These are phyloP conservation scores for Argyresthia albistria DNA, from an alignment of 2,888 invertebrate species.

Conservation along the genomic window DNA sequence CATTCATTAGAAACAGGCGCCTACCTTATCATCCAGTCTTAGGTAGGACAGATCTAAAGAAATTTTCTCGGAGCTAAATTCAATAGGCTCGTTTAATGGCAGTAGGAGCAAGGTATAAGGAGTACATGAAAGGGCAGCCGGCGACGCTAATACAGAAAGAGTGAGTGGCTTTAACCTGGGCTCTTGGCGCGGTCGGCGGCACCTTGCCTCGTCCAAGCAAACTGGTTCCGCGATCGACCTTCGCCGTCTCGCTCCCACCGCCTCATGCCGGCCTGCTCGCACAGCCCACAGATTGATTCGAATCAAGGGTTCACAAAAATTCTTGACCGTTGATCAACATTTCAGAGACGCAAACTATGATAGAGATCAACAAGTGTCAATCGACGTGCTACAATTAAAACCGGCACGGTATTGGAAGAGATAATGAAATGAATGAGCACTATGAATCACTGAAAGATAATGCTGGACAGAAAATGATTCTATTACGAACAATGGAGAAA, in stretches of 20 bases:
- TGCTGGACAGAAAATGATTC: background rate
- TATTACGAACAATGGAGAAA: slow-evolving; percentile 1
- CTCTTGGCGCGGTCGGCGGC: slow-evolving; percentile 32
- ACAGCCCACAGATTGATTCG: slow-evolving; percentile 50
- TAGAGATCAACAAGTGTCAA: slow-evolving; percentile 2
- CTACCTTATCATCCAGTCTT: background rate
- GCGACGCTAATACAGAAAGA: slow-evolving; percentile 51
- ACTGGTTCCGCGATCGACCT: slow-evolving; percentile 62
- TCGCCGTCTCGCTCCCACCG: slow-evolving; percentile 46
- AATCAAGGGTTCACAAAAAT: slow-evolving; percentile 19
- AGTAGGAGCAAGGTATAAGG: slow-evolving; percentile 54
- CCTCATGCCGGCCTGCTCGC: slow-evolving; percentile 52
- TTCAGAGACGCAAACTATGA: background rate
- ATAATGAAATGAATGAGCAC: too few relatives aligned
- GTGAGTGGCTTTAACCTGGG: slow-evolving; percentile 48
- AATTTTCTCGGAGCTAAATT: slow-evolving; percentile 27
- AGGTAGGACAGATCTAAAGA: slow-evolving; percentile 9
- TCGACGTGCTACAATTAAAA: background rate
- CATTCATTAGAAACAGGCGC: background rate
- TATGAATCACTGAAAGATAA: background rate
- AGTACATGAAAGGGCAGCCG: slow-evolving; percentile 59
- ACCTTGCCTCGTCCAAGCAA: slow-evolving; percentile 62
- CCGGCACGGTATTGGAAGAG: too few relatives aligned
- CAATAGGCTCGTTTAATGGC: slow-evolving; percentile 58
- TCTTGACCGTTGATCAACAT: background rate